Percentiles rank a stretch among this genome's conserved stretches.
These are phyloP conservation scores for Lerista edwardsae DNA, from an alignment of 2,797 vertebrate species.

Conservation along the genomic window DNA sequence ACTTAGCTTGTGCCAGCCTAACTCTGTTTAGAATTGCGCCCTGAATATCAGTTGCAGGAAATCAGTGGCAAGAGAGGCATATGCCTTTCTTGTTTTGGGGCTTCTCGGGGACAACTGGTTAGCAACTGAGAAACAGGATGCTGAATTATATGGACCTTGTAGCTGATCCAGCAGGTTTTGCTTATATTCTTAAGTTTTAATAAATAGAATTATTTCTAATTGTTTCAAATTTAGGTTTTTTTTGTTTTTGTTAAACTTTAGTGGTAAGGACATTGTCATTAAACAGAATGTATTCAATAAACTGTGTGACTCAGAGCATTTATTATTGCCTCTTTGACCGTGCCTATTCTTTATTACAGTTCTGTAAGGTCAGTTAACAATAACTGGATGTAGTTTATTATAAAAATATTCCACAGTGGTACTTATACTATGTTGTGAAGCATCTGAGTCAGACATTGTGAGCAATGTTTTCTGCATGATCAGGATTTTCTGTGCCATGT, in stretches of 20 bases:
- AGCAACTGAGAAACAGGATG: too few relatives aligned
- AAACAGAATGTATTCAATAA: not conserved
- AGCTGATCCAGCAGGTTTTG: too few relatives aligned
- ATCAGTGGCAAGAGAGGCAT: too few relatives aligned
- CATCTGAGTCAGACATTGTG: not conserved
- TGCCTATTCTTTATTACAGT: not conserved
- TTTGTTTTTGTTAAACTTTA: not conserved
- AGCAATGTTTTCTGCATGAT: not conserved
- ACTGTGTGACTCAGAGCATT: not conserved
- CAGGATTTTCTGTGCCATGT: not conserved
- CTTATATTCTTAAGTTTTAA: too few relatives aligned
- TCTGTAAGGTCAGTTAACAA: constrained; percentile 31
- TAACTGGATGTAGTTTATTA: constrained; percentile 30
- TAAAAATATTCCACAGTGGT: constrained; percentile 2
- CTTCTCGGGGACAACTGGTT: too few relatives aligned
- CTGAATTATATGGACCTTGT: too few relatives aligned
- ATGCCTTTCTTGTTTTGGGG: too few relatives aligned
- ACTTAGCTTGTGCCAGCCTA: too few relatives aligned
- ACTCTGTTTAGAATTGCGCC: too few relatives aligned
- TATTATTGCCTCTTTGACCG: constrained; percentile 26
- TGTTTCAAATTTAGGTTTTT: not conserved
- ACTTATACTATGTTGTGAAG: not conserved
- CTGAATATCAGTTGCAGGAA: too few relatives aligned
- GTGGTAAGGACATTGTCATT: not conserved
- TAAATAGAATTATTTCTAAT: not conserved